Base-by-base conservation (phyloP, 2,797 vertebrate species). In the Melanogrammus aeglefinus region DNA sequence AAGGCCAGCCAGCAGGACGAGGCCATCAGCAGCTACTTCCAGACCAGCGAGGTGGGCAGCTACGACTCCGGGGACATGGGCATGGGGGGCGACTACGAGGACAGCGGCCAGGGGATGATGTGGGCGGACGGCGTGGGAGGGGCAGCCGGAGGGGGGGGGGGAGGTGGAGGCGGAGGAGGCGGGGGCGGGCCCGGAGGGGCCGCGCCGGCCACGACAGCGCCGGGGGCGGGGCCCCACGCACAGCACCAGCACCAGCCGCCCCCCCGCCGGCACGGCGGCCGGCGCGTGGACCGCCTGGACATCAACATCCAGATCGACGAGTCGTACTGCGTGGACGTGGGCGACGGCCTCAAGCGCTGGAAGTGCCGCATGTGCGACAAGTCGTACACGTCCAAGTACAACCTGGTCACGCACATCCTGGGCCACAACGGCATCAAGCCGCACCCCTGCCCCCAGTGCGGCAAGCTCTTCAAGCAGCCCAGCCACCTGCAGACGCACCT, bases 301-400 rank as follows among this genome's bases (percentile, higher is more conserved):
- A 98, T 99, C 91, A 99, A 99, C 79, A 98, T 98, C 86, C 97
- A 99, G 94, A 99, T 99, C 0, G 97, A 99, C 0, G 97, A 99
- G 86, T 98, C 97, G 0, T 99, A 99, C 93, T 96, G 97, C 63
- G 97, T 99, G 47, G 97, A 98, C 51, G 96, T 97, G 0, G 97
- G 97, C 0, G 97, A 97, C 76, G 96, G 96, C 1, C 94, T 98
- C 90, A 97, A 97, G 83, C 96, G 97, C 85, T 99, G 97, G 97
- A 98, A 98, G 91, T 99, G 97, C 88, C 97, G 97, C 86, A 96
- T 98, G 95, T 99, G 97, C 0, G 97, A 99, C 83, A 99, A 99
- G 88, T 99, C 97, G 0, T 99, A 99, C 94, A 99, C 97, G 0
- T 99, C 97, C 84, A 99, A 99, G 91, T 99, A 99, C 95, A 99